Base-by-base conservation (phyloP, 2,797 vertebrate species). In the Okamejei kenojei region DNA sequence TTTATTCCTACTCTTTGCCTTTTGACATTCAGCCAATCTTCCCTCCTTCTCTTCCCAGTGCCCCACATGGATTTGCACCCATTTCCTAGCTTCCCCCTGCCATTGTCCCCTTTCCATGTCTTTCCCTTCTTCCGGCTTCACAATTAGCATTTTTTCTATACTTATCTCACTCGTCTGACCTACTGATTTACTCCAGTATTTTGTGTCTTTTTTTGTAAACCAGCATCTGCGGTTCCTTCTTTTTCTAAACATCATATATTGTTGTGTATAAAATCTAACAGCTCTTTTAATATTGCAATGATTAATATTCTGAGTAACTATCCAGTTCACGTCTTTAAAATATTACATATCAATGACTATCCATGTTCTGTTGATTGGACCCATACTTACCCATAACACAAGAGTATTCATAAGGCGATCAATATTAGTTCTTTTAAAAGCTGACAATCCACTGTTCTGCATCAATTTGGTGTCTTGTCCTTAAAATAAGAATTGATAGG, bases 391-490 rank as follows among this genome's bases (percentile, higher is more conserved):
- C 96, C 97, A 96, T 94, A 99, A 90, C 93, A 99, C 98, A 93
- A 99, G 96, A 93, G 98, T 93, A 21, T 99, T 99, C 98, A 99
- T 98, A 93, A 99, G 96, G n/a, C 96, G 96, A 94, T 99, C 99
- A 0, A 99, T 97, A 94, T 97, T 98, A 0, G 98, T 99, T 90
- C 98, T 95, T 95, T 99, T 99, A 94, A 99, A 98, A 1, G 94
- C 95, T 0, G 97, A 96, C 95, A 96, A 98, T 58, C 98, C 99
- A 1, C 97, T 97, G 95, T 99, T 99, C 95, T 99, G 98, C 98
- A 99, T 99, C 93, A 99, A 96, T 94, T 99, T 99, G 0, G 98
- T 98, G 95, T 99, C 98, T n/a, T 97, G 98, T 93, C 99, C 99
- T 99, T 95, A 35, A 94, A 93, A 94, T 19, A 63, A 95, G 95